Evolutionary conservation across 2,797 vertebrate species (phyloP), one percentile per base, ranked within the genome.

Genomic region (Pteronotus mesoamericanus): DNA sequence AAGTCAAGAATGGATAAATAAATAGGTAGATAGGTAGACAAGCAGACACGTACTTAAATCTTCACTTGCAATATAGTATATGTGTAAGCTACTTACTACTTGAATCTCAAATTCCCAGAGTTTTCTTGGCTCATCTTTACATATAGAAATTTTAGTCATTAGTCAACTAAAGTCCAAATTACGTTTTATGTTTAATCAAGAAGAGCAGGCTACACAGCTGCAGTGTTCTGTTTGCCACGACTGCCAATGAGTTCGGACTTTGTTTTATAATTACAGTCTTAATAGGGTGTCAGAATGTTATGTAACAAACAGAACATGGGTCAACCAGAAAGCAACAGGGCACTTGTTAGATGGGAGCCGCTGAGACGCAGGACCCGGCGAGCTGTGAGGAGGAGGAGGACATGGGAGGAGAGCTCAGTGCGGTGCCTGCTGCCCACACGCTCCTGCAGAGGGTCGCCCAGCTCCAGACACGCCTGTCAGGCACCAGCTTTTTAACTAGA

Each of bases 251-350:
- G 90, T 6, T 22, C 32, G 71, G 75, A 82, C 42, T 94, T 22
- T 32, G 72, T 88, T 96, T 86, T 18, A 66, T 89, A 96, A 96
- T 97, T 94, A 95, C n/a, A 91, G 39, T 72, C 90, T 83, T 90
- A 74, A 96, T 10, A 64, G 64, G 77, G 90, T 86, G 46, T 66
- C 78, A 78, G 39, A 46, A 77, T 91, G 68, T 83, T 95, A 83
- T 42, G 15, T 53, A 93, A 94, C 78, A 96, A 84, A 94, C 46
- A 91, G n/a, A 79, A 9, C 55, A 55, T 84, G 83, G 57, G 72
- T 77, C 90, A 79, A 6, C 44, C 88, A 96, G 88, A 44, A 68
- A 95, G 82, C 77, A 53, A 16, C 51, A 9, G 10, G 78, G 37
- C n/a, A 24, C 42, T 46, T 37, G 77, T 59, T 46, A n/a, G 12